These are phyloP conservation scores for Thera obeliscata DNA, from an alignment of 2,888 invertebrate species.

Conservation along the genomic window DNA sequence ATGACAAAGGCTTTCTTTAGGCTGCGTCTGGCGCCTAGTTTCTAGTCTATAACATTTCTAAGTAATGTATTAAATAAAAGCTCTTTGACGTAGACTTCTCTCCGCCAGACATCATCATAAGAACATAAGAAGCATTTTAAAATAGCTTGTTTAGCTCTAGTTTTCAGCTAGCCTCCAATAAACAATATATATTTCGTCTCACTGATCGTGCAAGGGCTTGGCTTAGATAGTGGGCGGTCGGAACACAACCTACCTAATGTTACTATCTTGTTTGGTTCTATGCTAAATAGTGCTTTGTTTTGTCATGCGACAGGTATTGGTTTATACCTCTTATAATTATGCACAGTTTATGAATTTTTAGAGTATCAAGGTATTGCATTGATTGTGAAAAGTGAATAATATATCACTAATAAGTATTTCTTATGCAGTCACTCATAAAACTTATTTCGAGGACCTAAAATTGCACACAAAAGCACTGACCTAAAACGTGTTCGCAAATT, in stretches of 20 bases:
- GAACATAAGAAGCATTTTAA: not conserved
- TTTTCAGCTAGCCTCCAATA: conserved; percentile 30
- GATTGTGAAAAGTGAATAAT: no score
- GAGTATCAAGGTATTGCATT: no score
- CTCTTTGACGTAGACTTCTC: not conserved
- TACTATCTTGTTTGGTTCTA: conserved; percentile 39
- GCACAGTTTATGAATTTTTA: conserved; percentile 10
- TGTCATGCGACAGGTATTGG: conserved; percentile 27
- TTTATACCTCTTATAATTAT: conserved; percentile 16
- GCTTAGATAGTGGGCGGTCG: conserved; percentile 38
- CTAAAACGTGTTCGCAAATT: conserved; percentile 16
- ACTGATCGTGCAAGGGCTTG: conserved; percentile 41
- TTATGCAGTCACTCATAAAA: not conserved
- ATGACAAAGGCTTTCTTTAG: no score
- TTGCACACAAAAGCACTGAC: conserved; percentile 24
- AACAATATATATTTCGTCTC: conserved; percentile 36
- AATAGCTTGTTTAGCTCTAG: not conserved
- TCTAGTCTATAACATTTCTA: no score
- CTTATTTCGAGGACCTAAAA: not conserved
- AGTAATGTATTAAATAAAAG: not conserved
- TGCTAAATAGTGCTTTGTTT: conserved; percentile 43
- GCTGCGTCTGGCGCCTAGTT: no score
- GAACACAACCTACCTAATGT: conserved; percentile 31
- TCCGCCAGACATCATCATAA: not conserved
- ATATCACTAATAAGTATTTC: no score